These are phyloP conservation scores for Propithecus coquereli DNA, from an alignment of 2,113 vertebrate genomes.

Conservation along the genomic window DNA sequence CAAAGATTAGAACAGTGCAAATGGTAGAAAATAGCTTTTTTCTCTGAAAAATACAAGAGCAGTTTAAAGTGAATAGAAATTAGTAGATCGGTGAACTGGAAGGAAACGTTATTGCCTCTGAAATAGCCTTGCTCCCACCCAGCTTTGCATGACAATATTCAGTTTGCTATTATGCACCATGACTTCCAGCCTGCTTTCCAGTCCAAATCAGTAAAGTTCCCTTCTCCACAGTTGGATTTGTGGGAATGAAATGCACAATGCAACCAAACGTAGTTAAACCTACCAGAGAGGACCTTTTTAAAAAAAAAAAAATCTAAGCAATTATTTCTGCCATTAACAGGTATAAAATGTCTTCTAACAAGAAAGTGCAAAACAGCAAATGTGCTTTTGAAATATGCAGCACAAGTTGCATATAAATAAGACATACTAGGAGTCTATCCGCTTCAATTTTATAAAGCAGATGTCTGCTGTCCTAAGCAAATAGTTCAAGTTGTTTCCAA, in stretches of 20 bases:
- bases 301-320: constrained; percentile 5
- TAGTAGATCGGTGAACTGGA: constrained; percentile 71
- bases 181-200: constrained; percentile 36
- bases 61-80: constrained; percentile 74
- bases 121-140: constrained; percentile 61
- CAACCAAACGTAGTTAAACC: constrained; percentile 9
- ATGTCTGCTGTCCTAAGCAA: constrained; percentile 71
- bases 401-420: constrained; percentile 59
- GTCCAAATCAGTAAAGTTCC: not conserved
- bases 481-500: constrained; percentile 57
- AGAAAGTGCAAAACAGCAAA: constrained; percentile 63
- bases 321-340: constrained; percentile 65
- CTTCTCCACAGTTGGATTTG: not conserved
- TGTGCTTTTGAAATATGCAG: constrained; percentile 47
- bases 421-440: constrained; percentile 21
- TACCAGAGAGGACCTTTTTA: constrained; percentile 40
- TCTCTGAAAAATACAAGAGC: constrained; percentile 51
- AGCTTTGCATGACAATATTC: constrained; percentile 75
- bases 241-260: constrained; percentile 56
- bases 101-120: constrained; percentile 68
- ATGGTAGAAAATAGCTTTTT: constrained; percentile 64
- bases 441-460: constrained; percentile 49
- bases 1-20: constrained; percentile 66
- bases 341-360: constrained; percentile 65
- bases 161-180: constrained; percentile 24